A percentile compares a stretch with the other conserved stretches of the same genome.
These are phyloP conservation scores for Egretta garzetta DNA, from an alignment of 2,113 vertebrate species.

Conservation along the genomic window DNA sequence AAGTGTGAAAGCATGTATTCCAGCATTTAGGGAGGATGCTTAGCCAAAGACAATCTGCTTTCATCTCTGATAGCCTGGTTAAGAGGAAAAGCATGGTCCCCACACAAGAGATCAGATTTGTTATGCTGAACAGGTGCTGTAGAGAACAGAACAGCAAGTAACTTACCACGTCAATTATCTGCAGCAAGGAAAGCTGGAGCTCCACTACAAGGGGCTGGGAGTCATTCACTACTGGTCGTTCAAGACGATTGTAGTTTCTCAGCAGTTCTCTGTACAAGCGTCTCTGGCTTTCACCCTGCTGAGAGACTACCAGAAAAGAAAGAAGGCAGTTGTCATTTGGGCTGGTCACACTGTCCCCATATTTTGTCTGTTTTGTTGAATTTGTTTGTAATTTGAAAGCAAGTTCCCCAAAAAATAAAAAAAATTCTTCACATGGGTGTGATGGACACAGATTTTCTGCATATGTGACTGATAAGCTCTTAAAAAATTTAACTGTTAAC, in stretches of 20 bases:
- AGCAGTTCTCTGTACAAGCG: conserved; percentile 86
- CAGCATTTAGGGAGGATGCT: background rate
- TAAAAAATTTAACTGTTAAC: background rate
- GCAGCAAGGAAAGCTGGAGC: conserved; percentile 87
- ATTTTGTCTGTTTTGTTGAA: background rate
- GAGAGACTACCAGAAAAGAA: conserved; percentile 72
- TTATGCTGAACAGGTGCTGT: background rate
- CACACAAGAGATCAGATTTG: background rate
- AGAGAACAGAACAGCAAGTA: background rate
- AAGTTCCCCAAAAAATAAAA: background rate
- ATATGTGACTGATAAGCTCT: background rate
- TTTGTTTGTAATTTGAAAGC: background rate
- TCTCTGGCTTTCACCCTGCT: conserved; percentile 85
- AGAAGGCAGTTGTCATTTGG: background rate
- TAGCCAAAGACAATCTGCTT: background rate
- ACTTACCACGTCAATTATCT: conserved; percentile 91
- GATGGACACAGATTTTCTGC: background rate
- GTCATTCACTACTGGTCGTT: conserved; percentile 86
- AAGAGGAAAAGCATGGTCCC: background rate
- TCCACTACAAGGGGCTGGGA: conserved; percentile 84
- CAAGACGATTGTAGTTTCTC: conserved; percentile 86
- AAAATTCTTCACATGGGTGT: background rate
- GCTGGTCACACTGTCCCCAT: background rate
- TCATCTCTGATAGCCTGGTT: background rate
- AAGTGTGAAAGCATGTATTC: conserved; percentile 3